phyloP scores from a whole-genome alignment of 2,888 invertebrate species.

The Oxystoma pomonae region DNA sequence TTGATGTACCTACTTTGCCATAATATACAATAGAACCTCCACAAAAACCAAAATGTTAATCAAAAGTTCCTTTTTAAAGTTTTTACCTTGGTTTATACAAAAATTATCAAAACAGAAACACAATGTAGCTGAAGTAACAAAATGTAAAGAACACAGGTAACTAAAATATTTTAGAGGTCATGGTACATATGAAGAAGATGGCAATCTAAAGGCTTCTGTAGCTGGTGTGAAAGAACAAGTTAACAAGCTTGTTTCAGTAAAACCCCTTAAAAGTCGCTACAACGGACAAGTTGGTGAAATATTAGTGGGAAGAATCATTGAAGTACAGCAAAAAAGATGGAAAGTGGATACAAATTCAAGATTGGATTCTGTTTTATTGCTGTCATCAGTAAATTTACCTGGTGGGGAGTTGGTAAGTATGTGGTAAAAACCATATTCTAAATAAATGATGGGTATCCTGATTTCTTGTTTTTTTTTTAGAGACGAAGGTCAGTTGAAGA shows the following conservation, averaged over 20 bases:
- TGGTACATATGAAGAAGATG: constrained; percentile 88
- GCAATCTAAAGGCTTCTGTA: constrained; percentile 83
- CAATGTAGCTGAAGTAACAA: no score
- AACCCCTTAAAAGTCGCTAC: constrained; percentile 86
- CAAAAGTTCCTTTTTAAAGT: no score
- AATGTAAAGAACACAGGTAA: no score
- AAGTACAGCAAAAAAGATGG: constrained; percentile 93
- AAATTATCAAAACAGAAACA: no score
- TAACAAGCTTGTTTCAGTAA: constrained; percentile 89
- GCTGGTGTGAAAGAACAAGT: constrained; percentile 93
- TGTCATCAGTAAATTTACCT: constrained; percentile 96
- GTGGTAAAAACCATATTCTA: constrained; percentile 17
- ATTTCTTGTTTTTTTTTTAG: constrained; percentile 45
- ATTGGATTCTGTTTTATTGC: constrained; percentile 77
- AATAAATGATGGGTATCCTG: background rate
- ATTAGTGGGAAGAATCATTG: constrained; percentile 88
- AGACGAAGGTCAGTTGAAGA: constrained; percentile 90
- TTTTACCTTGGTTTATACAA: background rate
- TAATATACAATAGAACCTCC: no score
- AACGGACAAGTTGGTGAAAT: constrained; percentile 96
- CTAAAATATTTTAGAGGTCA: constrained; percentile 82
- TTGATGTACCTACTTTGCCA: constrained; percentile 8
- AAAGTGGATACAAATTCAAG: constrained; percentile 92
- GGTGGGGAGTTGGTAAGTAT: constrained; percentile 84
- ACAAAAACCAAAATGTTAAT: no score